Evolutionary conservation across 2,797 vertebrate species (phyloP), one percentile per base, ranked within the genome.

Genomic region (Ibycter americanus): DNA sequence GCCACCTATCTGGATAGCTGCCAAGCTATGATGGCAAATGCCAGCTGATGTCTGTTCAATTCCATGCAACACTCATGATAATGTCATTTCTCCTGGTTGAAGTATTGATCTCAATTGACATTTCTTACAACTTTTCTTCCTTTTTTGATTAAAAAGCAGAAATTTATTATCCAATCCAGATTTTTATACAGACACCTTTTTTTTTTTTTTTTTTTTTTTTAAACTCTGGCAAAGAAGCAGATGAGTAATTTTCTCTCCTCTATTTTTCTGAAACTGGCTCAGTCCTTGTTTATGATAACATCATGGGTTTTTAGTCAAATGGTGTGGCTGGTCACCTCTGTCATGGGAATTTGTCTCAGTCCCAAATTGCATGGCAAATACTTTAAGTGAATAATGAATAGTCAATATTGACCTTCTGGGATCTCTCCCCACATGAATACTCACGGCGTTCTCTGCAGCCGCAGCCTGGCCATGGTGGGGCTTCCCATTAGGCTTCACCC

Each of bases 351-450:
- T 81, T 46, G 32, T 85, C 70, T 87, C 55, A 40, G 59, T 87
- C 89, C 49, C 70, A 81, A 58, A 81, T 27, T 78, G 55, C 70
- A 82, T 7, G 27, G 49, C 70, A 87, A 92, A 94, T 84, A 84
- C 84, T 90, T 87, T 87, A 92, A 84, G 65, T 44, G 61, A 94
- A 71, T 92, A 95, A 92, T 73, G 79, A 92, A 94, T 73, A 95
- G 83, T 87, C 79, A 94, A 78, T 90, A 90, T 73, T 85, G 87
- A 94, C 65, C 79, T 92, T 78, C 87, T 72, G 70, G 65, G 61
- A 59, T 84, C 49, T 78, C 61, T 84, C 68, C 70, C 92, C 70
- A 72, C 61, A 70, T 52, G 61, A 65, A 92, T 87, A 84, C 79
- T 84, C 74, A 65, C 36, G 11, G 12, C 11, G 40, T 42, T 68